Evolutionary conservation across 2,888 invertebrate species (phyloP).

Genomic region (Linnaemya tessellans): DNA sequence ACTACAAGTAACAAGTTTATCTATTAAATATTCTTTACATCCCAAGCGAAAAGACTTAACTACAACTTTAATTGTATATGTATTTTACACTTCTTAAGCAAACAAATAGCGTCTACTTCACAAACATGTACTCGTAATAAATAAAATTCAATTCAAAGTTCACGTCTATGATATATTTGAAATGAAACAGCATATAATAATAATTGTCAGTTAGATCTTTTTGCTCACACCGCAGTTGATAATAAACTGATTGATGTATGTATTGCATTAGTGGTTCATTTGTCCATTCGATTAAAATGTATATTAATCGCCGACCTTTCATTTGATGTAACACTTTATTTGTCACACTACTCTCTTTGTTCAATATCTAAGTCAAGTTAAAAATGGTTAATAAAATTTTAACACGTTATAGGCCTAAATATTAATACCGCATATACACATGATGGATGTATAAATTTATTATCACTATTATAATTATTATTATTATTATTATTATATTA

Average conservation of each 20-base stretch:
- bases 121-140: too few relatives aligned
- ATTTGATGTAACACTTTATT: conserved; percentile 61
- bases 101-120: not conserved
- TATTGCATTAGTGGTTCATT: conserved; percentile 33
- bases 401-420: conserved; percentile 65
- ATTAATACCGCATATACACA: conserved; percentile 62
- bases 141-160: too few relatives aligned
- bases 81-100: not conserved
- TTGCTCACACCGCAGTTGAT: conserved; percentile 10
- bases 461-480: conserved; percentile 56
- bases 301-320: conserved; percentile 44
- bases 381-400: conserved; percentile 71
- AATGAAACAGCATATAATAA: not conserved
- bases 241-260: conserved; percentile 15
- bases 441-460: conserved; percentile 64
- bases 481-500: conserved; percentile 51
- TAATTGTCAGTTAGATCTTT: conserved; percentile 34
- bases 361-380: conserved; percentile 78
- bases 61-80: not conserved
- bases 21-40: not conserved
- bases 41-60: conserved; percentile 40
- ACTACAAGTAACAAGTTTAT: conserved; percentile 19
- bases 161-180: too few relatives aligned
- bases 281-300: conserved; percentile 29
- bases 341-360: conserved; percentile 72